Conservation (phyloP, 2,888 invertebrate species). For the Diplolepis rosae region DNA sequence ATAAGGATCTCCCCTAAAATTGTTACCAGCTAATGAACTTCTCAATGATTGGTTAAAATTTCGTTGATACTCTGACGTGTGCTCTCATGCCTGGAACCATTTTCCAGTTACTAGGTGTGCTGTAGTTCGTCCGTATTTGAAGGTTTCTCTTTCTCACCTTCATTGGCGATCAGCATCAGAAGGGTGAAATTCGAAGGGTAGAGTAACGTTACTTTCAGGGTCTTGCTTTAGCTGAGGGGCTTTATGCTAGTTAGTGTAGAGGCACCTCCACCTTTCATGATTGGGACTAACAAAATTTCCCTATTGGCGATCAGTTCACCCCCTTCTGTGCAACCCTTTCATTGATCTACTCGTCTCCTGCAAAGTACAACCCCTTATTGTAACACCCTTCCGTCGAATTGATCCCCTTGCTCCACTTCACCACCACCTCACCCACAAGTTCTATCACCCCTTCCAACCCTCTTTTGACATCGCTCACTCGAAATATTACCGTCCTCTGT, state of each 20-base stretch:
- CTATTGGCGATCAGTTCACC: slow-evolving; percentile 70
- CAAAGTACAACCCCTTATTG: slow-evolving; percentile 65
- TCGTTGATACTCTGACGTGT: slow-evolving; percentile 70
- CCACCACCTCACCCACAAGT: background rate
- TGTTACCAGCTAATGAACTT: slow-evolving; percentile 72
- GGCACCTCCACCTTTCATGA: slow-evolving; percentile 45
- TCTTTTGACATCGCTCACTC: slow-evolving; percentile 45
- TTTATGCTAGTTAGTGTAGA: slow-evolving; percentile 62
- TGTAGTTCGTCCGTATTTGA: slow-evolving; percentile 33
- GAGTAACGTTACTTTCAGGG: slow-evolving; percentile 47
- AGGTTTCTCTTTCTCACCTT: slow-evolving; percentile 45
- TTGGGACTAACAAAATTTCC: slow-evolving; percentile 71
- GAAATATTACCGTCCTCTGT: slow-evolving; percentile 61
- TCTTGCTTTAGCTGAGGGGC: slow-evolving; percentile 44
- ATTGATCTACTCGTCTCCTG: slow-evolving; percentile 67
- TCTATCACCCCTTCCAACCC: slow-evolving; percentile 36
- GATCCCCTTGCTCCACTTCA: slow-evolving; percentile 38
- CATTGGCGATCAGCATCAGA: slow-evolving; percentile 61
- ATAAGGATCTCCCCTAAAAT: slow-evolving; percentile 65
- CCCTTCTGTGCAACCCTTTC: slow-evolving; percentile 61
- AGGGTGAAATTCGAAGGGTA: slow-evolving; percentile 67
- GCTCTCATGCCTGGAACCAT: slow-evolving; percentile 61
- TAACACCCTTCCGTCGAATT: slow-evolving; percentile 64
- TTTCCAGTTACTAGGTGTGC: slow-evolving; percentile 42
- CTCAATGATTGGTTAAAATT: slow-evolving; percentile 73